Conservation (phyloP, 2,797 vertebrate genomes). For the Ambastaia sidthimunki region DNA sequence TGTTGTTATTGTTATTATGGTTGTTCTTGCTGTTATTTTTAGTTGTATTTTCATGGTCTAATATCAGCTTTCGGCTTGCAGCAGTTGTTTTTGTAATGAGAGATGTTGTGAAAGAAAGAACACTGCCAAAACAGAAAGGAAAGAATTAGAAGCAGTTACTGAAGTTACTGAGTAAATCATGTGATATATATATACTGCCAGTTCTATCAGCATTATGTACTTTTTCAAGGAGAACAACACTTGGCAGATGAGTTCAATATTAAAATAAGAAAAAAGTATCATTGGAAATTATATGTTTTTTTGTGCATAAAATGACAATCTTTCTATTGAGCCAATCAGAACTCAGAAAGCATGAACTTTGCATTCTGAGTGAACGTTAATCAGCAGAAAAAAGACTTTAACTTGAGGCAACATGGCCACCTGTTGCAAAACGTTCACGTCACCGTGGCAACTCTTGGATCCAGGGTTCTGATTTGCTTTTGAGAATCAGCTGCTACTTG, state of each 20-base stretch:
- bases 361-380: slow-evolving; percentile 71
- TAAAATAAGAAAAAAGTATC: slow-evolving; percentile 58
- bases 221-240: slow-evolving; percentile 68
- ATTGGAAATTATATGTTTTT: slow-evolving; percentile 38
- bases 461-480: slow-evolving; percentile 64
- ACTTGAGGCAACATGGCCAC: slow-evolving; percentile 59
- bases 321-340: slow-evolving; percentile 75
- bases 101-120: slow-evolving; percentile 82
- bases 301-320: slow-evolving; percentile 78
- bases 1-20: slow-evolving; percentile 82
- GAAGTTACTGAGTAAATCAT: slow-evolving; percentile 70
- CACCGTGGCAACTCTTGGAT: slow-evolving; percentile 55
- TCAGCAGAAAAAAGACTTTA: slow-evolving; percentile 60
- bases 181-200: slow-evolving; percentile 70
- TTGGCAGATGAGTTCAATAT: slow-evolving; percentile 50
- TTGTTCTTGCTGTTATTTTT: slow-evolving; percentile 75
- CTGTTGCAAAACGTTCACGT: slow-evolving; percentile 51
- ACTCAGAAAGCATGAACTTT: slow-evolving; percentile 69
- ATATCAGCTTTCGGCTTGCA: slow-evolving; percentile 83
- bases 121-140: slow-evolving; percentile 80
- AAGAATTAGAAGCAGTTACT: slow-evolving; percentile 79
- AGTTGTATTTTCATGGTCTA: slow-evolving; percentile 76
- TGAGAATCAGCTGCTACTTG: slow-evolving; percentile 74
- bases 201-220: slow-evolving; percentile 61
- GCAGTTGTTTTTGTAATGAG: slow-evolving; percentile 87